Conservation (phyloP, 23 tunicate genomes). For the Corella eumyota region DNA sequence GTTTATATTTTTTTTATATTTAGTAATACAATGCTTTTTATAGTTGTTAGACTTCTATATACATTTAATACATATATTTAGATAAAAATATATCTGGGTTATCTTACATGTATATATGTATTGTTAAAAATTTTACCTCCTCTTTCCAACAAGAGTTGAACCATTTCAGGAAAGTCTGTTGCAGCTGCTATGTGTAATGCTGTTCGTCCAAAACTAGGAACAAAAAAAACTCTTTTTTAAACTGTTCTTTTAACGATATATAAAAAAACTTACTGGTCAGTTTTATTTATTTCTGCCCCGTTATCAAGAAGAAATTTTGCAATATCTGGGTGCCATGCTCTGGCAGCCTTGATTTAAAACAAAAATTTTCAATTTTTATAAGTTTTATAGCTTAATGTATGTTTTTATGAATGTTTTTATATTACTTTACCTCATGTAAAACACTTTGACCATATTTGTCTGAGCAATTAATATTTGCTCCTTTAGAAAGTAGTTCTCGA, state of each 20-base stretch:
- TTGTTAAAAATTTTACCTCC: too few species aligned
- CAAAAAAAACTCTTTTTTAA: background rate
- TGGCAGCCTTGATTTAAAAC: constrained; percentile 39
- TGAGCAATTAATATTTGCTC: constrained; percentile 70
- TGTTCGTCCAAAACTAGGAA: constrained; percentile 56
- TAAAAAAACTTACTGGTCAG: constrained; percentile 54
- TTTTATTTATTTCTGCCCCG: constrained; percentile 55
- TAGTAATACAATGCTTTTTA: too few species aligned
- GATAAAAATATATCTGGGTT: background rate
- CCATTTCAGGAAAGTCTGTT: constrained; percentile 90
- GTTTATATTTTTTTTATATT: too few species aligned
- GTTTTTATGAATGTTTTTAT: background rate
- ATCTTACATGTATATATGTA: background rate
- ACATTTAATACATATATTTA: background rate
- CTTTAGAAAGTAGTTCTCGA: constrained; percentile 11
- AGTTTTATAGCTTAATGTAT: background rate
- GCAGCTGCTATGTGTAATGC: constrained; percentile 97
- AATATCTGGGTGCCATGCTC: constrained; percentile 85
- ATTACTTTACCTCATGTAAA: constrained; percentile 53
- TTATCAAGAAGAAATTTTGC: constrained; percentile 49
- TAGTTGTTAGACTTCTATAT: too few species aligned
- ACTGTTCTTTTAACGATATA: background rate
- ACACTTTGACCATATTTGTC: constrained; percentile 88
- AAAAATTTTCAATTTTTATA: background rate
- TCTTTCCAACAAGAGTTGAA: constrained; percentile 42